phyloP scores from a whole-genome alignment of 2,797 vertebrate genomes.

The Phyllotis vaccarum region DNA sequence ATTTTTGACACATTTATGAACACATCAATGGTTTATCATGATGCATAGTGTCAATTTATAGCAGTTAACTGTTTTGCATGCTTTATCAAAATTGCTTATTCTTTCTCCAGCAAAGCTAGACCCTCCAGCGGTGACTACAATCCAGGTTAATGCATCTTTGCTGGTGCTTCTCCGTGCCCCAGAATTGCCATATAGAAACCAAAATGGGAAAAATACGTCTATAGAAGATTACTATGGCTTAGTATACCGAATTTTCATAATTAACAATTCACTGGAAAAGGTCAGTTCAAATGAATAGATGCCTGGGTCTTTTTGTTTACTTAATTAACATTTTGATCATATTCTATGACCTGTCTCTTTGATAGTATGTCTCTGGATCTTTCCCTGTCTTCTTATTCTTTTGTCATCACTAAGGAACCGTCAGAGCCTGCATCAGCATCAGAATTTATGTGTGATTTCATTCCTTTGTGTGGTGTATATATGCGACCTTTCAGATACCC shows the following conservation, averaged over 20 bases:
- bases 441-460: background rate
- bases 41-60: background rate
- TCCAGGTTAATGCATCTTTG: constrained; percentile 77
- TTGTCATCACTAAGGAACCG: background rate
- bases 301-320: background rate
- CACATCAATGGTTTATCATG: background rate
- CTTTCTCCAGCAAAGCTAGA: constrained; percentile 84
- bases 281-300: constrained; percentile 75
- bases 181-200: constrained; percentile 79
- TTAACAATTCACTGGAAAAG: constrained; percentile 82
- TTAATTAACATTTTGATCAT: background rate
- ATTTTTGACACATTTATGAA: constrained; percentile 17
- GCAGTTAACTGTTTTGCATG: background rate
- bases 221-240: constrained; percentile 85
- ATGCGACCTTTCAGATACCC: background rate
- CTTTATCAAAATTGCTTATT: constrained; percentile 65
- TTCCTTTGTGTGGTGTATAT: background rate
- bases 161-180: constrained; percentile 83
- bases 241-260: constrained; percentile 84
- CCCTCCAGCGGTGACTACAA: constrained; percentile 82
- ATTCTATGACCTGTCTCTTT: background rate
- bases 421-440: background rate
- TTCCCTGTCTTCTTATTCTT: background rate
- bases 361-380: background rate
- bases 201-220: constrained; percentile 80